Evolutionary conservation across 1,140 invertebrate species (phyloP).

Genomic region (Macrobrachium rosenbergii): DNA sequence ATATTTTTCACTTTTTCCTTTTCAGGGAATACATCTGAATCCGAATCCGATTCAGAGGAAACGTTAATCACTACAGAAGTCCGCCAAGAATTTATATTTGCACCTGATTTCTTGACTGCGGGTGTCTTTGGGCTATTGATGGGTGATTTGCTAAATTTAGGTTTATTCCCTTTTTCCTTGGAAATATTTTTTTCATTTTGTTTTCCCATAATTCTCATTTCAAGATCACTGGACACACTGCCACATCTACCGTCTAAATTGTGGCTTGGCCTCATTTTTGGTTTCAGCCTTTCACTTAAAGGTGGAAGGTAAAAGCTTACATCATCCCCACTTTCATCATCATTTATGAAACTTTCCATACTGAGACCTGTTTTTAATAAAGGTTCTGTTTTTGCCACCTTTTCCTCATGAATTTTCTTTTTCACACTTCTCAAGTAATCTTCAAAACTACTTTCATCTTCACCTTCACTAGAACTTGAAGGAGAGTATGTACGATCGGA

Average conservation of each 20-base stretch:
- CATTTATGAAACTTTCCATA: slow-evolving; percentile 42
- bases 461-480: not conserved
- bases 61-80: slow-evolving; percentile 20
- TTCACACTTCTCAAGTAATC: slow-evolving; percentile 40
- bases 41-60: slow-evolving; percentile 52
- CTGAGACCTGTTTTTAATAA: not conserved
- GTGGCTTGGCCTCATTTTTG: not conserved
- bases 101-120: not conserved
- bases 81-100: slow-evolving; percentile 19
- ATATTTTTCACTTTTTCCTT: slow-evolving; percentile 8
- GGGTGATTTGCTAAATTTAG: not conserved
- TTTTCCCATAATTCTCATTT: too few relatives aligned
- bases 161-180: not conserved
- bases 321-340: slow-evolving; percentile 50
- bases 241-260: not conserved
- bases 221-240: slow-evolving; percentile 31
- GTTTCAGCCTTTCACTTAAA: not conserved
- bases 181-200: slow-evolving; percentile 7
- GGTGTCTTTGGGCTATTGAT: not conserved
- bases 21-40: slow-evolving; percentile 26
- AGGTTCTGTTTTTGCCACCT: not conserved
- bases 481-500: not conserved
- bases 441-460: slow-evolving; percentile 50
- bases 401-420: slow-evolving; percentile 7
- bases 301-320: slow-evolving; percentile 36